Evolutionary conservation across 2,888 invertebrate species (phyloP).

Genomic region (Tachina fera): DNA sequence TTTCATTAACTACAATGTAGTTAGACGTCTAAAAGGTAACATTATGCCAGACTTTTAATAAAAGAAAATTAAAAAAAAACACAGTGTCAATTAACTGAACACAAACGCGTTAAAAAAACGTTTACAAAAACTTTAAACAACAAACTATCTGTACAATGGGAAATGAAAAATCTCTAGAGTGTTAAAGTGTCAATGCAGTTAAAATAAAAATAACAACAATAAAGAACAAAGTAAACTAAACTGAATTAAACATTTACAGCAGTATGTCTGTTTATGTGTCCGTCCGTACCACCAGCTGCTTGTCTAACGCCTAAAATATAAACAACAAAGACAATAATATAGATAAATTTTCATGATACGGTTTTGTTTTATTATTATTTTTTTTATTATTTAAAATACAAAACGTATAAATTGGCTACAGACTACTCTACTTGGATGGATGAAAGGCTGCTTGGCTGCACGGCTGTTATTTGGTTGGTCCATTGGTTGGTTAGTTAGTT

Average conservation of each 20-base stretch:
- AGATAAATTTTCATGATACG: constrained; percentile 53
- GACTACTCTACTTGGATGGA: constrained; percentile 32
- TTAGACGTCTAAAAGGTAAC: neutral
- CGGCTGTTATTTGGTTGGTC: neutral
- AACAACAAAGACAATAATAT: constrained; percentile 27
- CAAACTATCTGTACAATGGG: constrained; percentile 40
- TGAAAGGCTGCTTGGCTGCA: constrained; percentile 16
- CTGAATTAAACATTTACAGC: constrained; percentile 61
- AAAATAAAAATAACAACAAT: constrained; percentile 48
- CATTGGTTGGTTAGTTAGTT: constrained; percentile 32
- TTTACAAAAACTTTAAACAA: constrained; percentile 27
- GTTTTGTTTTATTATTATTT: constrained; percentile 20
- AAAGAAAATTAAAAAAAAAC: constrained; percentile 19
- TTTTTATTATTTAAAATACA: neutral
- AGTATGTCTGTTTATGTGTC: constrained; percentile 31
- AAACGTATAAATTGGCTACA: constrained; percentile 34
- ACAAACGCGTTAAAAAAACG: constrained; percentile 54
- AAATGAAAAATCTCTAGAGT: constrained; percentile 63
- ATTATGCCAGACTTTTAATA: neutral
- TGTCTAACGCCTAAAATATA: constrained; percentile 20
- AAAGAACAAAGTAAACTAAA: constrained; percentile 47
- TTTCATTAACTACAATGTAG: constrained; percentile 11
- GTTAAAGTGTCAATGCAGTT: constrained; percentile 71
- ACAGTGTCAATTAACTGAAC: constrained; percentile 66
- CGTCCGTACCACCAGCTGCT: neutral